These are phyloP conservation scores for Recurvirostra avosetta DNA, from an alignment of 2,113 vertebrate genomes.

Conservation along the genomic window DNA sequence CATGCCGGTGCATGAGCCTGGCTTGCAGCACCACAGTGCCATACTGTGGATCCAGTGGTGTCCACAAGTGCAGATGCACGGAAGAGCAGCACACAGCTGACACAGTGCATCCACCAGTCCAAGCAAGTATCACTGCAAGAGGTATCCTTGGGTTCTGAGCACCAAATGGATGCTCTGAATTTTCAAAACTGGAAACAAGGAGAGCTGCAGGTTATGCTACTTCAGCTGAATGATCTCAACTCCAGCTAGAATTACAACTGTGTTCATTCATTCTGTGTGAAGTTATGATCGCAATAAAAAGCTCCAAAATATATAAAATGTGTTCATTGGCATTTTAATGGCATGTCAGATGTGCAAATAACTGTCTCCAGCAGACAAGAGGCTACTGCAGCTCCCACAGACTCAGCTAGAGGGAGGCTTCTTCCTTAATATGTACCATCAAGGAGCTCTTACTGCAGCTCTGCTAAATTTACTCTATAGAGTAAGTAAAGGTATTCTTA, in stretches of 20 bases:
- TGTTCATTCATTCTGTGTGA: not conserved
- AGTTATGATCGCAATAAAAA: not conserved
- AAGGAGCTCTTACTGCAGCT: not conserved
- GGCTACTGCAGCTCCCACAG: not conserved
- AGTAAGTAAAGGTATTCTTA: not conserved
- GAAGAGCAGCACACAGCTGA: not conserved
- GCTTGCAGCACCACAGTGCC: not conserved
- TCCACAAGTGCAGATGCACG: not conserved
- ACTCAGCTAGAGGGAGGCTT: conserved; percentile 31
- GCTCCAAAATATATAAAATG: not conserved
- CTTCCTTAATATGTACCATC: not conserved
- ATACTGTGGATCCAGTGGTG: not conserved
- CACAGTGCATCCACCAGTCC: not conserved
- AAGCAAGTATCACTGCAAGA: not conserved
- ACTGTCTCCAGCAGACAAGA: not conserved
- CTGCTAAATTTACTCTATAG: not conserved
- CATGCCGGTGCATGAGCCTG: not conserved
- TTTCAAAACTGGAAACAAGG: not conserved
- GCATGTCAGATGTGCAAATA: not conserved
- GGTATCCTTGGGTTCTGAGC: not conserved
- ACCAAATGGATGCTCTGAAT: not conserved
- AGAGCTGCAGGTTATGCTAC: fast-evolving
- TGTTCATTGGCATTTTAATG: not conserved
- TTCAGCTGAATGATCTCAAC: not conserved
- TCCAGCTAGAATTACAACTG: not conserved